Base-by-base conservation (phyloP, 1,140 invertebrate genomes). In the Globodera rostochiensis region DNA sequence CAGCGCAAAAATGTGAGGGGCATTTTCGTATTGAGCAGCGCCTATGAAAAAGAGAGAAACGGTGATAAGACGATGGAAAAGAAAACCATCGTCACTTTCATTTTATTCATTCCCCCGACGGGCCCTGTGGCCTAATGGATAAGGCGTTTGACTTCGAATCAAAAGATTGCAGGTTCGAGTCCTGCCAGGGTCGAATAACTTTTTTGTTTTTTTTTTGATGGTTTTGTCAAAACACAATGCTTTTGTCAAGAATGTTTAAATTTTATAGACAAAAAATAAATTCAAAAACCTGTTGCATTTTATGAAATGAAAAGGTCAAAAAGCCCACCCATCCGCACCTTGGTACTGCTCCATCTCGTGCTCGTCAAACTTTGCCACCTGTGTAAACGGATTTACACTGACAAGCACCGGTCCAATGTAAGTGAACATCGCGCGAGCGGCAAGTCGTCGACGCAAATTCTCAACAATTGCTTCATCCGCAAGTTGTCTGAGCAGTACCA, bases 371-470 rank as follows among this genome's bases (percentile, higher is more conserved):
- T 94, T 94, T 15, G 92, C 91, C 91, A 94, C 92, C 85, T 93
- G 92, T 89, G 94, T 94, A 90, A 94, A 94, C 9, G 94, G 94
- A 89, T 95, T 95, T 25, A 95, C 92, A 0, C 94, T 94, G 64
- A 95, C 93, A 73, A 95, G 89, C 45, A 95, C 94, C 69, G 94
- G 94, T 13, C 94, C 94, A 86, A 95, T 94, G 90, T 94, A 94
- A 45, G 94, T 93, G 90, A 94, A 94, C 87, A 94, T 94, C 84
- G 92, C 92, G 86, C 94, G 93, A 81, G 94, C 93, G 91, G 93
- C 92, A 84, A 94, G 93, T 84, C 94, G 90, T 87, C 94, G 94
- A 84, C 92, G 92, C 64, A 95, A 91, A 87, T 94, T 95, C 8
- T 94, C 93, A 15, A 94, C 92, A 87, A 95, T 94, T 57, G 93